Evolutionary conservation across 2,888 invertebrate genomes (phyloP).

Genomic region (Dryobota labecula): DNA sequence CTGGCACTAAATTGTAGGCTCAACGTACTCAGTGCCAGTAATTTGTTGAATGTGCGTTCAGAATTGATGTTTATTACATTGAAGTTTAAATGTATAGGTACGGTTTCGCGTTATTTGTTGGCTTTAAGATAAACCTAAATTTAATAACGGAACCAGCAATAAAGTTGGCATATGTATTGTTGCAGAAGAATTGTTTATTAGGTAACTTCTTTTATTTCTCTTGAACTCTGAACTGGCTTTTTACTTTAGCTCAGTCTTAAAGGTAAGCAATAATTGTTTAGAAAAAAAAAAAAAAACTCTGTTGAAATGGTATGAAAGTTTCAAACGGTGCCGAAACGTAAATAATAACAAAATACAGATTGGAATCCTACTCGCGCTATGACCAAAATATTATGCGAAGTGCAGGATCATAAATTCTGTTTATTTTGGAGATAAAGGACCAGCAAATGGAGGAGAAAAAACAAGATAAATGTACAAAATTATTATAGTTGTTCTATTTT

Average conservation of each 20-base stretch:
- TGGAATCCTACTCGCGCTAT: slow-evolving; percentile 39
- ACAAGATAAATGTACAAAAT: background rate
- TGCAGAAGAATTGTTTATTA: slow-evolving; percentile 1
- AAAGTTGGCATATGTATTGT: slow-evolving; percentile 26
- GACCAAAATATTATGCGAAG: slow-evolving; percentile 51
- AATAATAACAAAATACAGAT: no score
- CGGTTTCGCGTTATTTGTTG: slow-evolving; percentile 45
- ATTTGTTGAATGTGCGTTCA: slow-evolving; percentile 63
- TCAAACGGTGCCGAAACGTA: background rate
- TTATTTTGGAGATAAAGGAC: slow-evolving; percentile 19
- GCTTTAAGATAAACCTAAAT: slow-evolving; percentile 54
- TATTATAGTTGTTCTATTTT: background rate
- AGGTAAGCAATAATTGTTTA: no score
- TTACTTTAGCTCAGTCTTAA: background rate
- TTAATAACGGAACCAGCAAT: slow-evolving; percentile 23
- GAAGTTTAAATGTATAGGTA: slow-evolving; percentile 57
- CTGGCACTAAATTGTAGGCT: slow-evolving; percentile 69
- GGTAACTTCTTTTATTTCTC: background rate
- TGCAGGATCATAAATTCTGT: slow-evolving; percentile 42
- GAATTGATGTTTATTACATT: slow-evolving; percentile 63
- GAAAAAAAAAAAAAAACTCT: no score
- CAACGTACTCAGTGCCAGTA: slow-evolving; percentile 59
- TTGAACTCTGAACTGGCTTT: background rate
- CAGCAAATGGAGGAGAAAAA: slow-evolving; percentile 9
- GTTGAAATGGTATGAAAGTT: background rate